Evolutionary conservation across 1,140 invertebrate species (phyloP).

Genomic region (Lucilia cuprina): DNA sequence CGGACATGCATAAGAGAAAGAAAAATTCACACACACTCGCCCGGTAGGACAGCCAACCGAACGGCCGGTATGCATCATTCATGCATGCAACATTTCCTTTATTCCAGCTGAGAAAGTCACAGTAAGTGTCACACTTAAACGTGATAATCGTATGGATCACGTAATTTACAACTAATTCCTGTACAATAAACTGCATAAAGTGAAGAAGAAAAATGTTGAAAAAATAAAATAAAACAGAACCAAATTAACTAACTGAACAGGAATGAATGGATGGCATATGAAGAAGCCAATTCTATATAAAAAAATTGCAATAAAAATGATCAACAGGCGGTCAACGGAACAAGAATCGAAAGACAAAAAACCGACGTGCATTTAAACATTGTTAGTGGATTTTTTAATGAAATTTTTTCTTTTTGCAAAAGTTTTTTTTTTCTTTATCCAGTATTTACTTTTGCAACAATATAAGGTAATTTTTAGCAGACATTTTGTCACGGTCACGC

Average conservation of each 20-base stretch:
- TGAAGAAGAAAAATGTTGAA: not conserved
- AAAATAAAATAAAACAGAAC: not conserved
- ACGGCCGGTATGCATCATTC: no score
- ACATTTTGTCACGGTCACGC: conserved; percentile 39
- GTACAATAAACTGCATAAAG: not conserved
- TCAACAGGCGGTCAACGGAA: conserved; percentile 10
- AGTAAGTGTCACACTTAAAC: conserved; percentile 29
- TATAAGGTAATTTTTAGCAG: not conserved
- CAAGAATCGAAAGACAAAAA: not conserved
- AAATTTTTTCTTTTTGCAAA: not conserved
- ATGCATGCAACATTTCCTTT: not conserved
- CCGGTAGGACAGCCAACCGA: no score
- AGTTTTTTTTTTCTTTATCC: not conserved
- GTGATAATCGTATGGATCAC: conserved; percentile 41
- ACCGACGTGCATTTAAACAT: not conserved
- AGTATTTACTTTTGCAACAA: not conserved
- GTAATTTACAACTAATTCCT: conserved; percentile 35
- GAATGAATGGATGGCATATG: not conserved
- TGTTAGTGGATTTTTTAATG: not conserved
- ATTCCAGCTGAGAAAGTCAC: not conserved
- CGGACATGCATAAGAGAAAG: no score
- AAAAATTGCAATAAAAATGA: conserved; percentile 20
- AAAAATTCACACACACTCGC: no score
- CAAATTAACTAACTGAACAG: not conserved
- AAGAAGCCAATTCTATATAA: not conserved